Percentiles rank a stretch among this genome's conserved stretches.
These are phyloP conservation scores for Benthosema pterotum DNA, from an alignment of 2,797 vertebrate species.

Conservation along the genomic window DNA sequence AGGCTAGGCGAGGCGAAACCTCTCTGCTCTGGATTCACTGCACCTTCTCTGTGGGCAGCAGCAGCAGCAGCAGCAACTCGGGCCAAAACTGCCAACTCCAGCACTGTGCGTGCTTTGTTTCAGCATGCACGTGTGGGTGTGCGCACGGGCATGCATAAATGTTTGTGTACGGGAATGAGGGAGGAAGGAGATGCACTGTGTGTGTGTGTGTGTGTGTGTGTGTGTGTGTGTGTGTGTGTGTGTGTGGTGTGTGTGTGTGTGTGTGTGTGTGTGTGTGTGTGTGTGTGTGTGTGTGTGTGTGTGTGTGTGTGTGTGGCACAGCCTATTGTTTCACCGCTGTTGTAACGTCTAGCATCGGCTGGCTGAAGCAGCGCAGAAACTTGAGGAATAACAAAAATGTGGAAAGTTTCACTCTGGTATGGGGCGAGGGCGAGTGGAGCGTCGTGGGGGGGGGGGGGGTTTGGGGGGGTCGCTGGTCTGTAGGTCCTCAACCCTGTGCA, in stretches of 20 bases:
- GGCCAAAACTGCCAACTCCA: constrained; percentile 51
- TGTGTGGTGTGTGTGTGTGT: constrained; percentile 5
- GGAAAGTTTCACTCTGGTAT: constrained; percentile 17
- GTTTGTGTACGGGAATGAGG: no score
- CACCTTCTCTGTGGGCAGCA: constrained; percentile 68
- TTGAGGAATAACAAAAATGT: constrained; percentile 21
- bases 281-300: constrained; percentile 17
- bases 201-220: background rate
- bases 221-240: no score
- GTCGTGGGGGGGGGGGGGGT: background rate
- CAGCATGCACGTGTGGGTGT: constrained; percentile 53
- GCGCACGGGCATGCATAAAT: constrained; percentile 24
- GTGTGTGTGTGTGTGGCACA: constrained; percentile 49
- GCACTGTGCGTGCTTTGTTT: constrained; percentile 26
- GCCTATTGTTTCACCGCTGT: constrained; percentile 45
- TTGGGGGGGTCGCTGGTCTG: constrained; percentile 11
- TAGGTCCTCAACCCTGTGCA: constrained; percentile 5
- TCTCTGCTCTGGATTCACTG: constrained; percentile 67
- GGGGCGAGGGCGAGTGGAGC: constrained; percentile 21
- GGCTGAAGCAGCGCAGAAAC: constrained; percentile 41
- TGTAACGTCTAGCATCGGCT: constrained; percentile 40
- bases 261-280: background rate
- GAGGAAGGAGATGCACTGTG: no score
- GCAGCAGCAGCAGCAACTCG: no score
- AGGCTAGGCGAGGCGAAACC: constrained; percentile 64